Evolutionary conservation across 2,797 vertebrate genomes (phyloP).

Genomic region (Enteromius argenteus): DNA sequence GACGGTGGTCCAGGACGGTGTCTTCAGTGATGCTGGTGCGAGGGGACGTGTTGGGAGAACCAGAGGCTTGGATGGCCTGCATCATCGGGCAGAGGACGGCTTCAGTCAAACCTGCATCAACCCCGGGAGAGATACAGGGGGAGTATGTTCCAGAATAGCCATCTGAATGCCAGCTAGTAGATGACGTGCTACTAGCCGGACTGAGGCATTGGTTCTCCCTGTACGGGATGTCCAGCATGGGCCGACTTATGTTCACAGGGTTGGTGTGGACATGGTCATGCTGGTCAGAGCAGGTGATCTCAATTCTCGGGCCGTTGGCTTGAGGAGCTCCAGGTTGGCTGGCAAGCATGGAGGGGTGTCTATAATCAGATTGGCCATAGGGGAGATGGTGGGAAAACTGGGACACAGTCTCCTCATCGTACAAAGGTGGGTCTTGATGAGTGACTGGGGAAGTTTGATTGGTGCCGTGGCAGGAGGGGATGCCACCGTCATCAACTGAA

Average conservation of each 20-base stretch:
- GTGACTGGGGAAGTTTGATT: constrained; percentile 8
- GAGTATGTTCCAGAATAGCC: constrained; percentile 85
- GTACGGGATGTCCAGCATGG: constrained; percentile 81
- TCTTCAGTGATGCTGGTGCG: constrained; percentile 90
- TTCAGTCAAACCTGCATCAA: constrained; percentile 73
- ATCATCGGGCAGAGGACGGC: constrained; percentile 90
- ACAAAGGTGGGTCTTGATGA: constrained; percentile 27
- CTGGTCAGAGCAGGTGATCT: constrained; percentile 94
- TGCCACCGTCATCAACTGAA: constrained; percentile 46
- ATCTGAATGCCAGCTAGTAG: constrained; percentile 93
- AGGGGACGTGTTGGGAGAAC: constrained; percentile 93
- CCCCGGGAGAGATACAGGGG: constrained; percentile 88
- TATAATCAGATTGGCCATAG: constrained; percentile 77
- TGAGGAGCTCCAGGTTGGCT: constrained; percentile 77
- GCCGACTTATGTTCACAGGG: constrained; percentile 77
- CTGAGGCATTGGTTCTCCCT: constrained; percentile 91
- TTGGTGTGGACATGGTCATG: constrained; percentile 86
- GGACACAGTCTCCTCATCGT: constrained; percentile 13
- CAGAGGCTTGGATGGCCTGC: constrained; percentile 89
- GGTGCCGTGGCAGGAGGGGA: constrained; percentile 17
- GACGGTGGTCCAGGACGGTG: constrained; percentile 80
- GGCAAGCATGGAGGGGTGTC: constrained; percentile 78
- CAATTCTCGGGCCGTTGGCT: constrained; percentile 91
- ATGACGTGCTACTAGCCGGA: constrained; percentile 96
- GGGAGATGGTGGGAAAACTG: constrained; percentile 41